Evolutionary conservation across 1,140 invertebrate species (phyloP), one percentile per base, ranked within the genome.

Genomic region (Drosophila dunni): DNA sequence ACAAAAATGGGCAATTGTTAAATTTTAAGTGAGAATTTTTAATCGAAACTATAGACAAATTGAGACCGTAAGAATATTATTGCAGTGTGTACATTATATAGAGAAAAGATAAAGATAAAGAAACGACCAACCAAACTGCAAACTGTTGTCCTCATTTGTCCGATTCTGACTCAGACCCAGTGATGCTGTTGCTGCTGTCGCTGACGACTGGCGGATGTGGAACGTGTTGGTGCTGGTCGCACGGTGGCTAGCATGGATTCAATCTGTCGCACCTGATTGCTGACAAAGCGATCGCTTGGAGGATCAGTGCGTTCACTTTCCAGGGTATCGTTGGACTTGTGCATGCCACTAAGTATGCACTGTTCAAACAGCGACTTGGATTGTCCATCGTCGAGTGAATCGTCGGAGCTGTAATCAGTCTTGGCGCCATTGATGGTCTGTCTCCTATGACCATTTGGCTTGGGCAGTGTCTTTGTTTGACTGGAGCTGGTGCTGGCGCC

Each of bases 301-400:
- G 66, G 68, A 0, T 79, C 84, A 40, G 42, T 71, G 15, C 50
- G 75, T 15, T 88, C 83, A 7, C 63, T 67, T 40, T 88, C 86
- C 15, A 85, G 45, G 7, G 81, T 73, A 51, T 88, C 79, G 33
- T 69, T 84, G 8, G 84, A 86, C 60, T 93, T 78, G 78, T 84
- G 72, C 91, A 90, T 88, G 72, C 93, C 85, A 75, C 91, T 79
- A 36, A 92, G 68, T 79, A 94, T 97, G 73, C 97, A 97, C 75
- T 97, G 94, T 80, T 97, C 96, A 57, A 98, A 93, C n/a, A 98
- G 93, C 53, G 95, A 94, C 80, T 96, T 94, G 24, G 95, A 95
- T 54, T 94, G 93, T 1, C 85, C 85, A 61, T 95, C 94, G 75
- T 95, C 94, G 0, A 95, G 94, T 0, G 95, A 96, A 88, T 94